Evolutionary conservation across 2,113 vertebrate species (phyloP).

Genomic region (Meleagris gallopavo): DNA sequence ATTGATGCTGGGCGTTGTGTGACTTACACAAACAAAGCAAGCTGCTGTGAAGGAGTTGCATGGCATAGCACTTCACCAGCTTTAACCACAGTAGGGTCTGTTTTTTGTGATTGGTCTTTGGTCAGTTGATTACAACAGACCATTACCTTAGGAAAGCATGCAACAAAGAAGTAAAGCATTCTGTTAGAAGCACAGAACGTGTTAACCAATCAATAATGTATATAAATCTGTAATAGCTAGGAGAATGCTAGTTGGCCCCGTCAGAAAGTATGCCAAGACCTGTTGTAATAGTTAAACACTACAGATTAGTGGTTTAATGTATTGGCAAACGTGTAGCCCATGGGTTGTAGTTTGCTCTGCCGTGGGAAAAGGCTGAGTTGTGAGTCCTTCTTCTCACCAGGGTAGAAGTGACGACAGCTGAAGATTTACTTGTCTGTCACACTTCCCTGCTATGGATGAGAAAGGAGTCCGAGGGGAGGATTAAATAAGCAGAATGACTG

Average conservation of each 20-base stretch:
- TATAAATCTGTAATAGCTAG: neutral
- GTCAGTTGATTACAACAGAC: neutral
- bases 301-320: constrained; percentile 21
- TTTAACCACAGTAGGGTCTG: neutral
- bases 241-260: neutral
- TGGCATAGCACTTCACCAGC: neutral
- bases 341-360: constrained; percentile 18
- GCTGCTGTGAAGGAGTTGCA: neutral
- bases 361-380: constrained; percentile 31
- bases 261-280: constrained; percentile 1
- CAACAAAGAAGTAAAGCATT: neutral
- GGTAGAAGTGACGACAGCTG: neutral
- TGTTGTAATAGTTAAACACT: constrained; percentile 21
- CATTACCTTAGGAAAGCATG: neutral
- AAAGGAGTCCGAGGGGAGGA: constrained; percentile 16
- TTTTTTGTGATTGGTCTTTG: constrained; percentile 9
- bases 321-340: neutral
- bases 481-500: constrained; percentile 27
- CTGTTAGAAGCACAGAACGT: neutral
- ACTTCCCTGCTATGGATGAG: neutral
- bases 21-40: constrained; percentile 18
- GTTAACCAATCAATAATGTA: neutral
- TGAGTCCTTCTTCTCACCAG: neutral
- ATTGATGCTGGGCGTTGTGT: constrained; percentile 24
- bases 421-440: constrained; percentile 54